phyloP scores from a whole-genome alignment of 2,113 vertebrate species.

The Heterotilapia buettikoferi region DNA sequence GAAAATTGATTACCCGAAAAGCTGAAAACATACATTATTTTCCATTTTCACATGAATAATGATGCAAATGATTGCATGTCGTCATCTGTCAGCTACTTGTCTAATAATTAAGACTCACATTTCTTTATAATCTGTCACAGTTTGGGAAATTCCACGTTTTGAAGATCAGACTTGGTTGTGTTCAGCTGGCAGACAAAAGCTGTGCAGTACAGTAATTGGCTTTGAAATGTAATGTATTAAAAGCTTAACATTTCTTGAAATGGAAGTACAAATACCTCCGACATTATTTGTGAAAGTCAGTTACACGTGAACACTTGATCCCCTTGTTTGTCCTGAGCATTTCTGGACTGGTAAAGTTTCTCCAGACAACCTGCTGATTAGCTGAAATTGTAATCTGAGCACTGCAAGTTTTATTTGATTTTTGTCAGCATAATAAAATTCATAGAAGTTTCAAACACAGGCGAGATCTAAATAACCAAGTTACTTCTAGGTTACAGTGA shows the following conservation, averaged over 20 bases:
- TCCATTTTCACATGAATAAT: neutral
- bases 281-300: neutral
- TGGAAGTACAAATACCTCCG: neutral
- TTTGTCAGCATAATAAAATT: neutral
- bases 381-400: neutral
- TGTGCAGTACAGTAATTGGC: neutral
- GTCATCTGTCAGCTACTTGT: neutral
- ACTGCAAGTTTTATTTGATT: neutral
- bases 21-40: neutral
- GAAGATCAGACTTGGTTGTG: neutral
- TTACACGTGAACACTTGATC: neutral
- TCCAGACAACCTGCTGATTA: neutral
- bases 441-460: neutral
- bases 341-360: neutral
- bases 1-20: neutral
- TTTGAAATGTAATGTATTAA: neutral
- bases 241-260: neutral
- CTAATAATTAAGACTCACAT: neutral
- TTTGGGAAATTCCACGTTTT: neutral
- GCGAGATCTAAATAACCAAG: neutral
- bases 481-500: neutral
- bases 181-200: neutral
- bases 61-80: neutral
- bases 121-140: neutral
- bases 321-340: neutral